Evolutionary conservation across 2,888 invertebrate species (phyloP), one percentile per base, ranked within the genome.

Genomic region (Nycteola revayana): DNA sequence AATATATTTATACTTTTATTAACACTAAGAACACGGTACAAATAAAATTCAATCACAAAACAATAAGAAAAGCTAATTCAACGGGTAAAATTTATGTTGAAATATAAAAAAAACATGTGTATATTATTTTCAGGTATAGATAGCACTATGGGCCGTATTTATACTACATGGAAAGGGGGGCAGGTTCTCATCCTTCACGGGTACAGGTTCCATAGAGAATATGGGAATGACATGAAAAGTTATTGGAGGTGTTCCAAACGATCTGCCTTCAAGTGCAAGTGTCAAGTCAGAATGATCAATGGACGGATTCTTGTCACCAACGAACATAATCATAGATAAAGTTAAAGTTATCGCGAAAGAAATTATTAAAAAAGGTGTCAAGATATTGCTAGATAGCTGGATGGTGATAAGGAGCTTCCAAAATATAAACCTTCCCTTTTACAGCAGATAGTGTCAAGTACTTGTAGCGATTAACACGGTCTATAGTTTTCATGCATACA

Each of bases 191-290:
- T 75, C 3, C 49, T 75, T 7, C 46, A 50, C 1, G 73, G 72
- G 0, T 52, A 78, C 34, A 63, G 74, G 0, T 82, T 73, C 45
- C 65, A 78, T 37, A 59, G 69, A 3, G 74, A 78, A 21, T 78
- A 79, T 23, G 68, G 65, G 0, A 68, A 67, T n/a, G 59, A 58
- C 1, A 32, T 40, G 3, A 60, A 59, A 7, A 81, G 82, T 31
- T 76, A 72, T 48, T 82, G 80, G 81, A 58, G 82, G 1, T 82
- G 82, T 30, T 62, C 66, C 1, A 80, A 75, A 37, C 59, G 77
- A 32, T 32, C 62, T 1, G 43, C 60, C 0, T 49, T 52, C 17
- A 52, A 61, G 8, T 80, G 81, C 38, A 77, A 71, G 44, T 72
- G 70, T 36, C 74, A 62, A 36, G 62, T 75, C 5, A 60, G 66